phyloP scores from a whole-genome alignment of 2,113 vertebrate genomes.

The Coptodon bakossiorum region DNA sequence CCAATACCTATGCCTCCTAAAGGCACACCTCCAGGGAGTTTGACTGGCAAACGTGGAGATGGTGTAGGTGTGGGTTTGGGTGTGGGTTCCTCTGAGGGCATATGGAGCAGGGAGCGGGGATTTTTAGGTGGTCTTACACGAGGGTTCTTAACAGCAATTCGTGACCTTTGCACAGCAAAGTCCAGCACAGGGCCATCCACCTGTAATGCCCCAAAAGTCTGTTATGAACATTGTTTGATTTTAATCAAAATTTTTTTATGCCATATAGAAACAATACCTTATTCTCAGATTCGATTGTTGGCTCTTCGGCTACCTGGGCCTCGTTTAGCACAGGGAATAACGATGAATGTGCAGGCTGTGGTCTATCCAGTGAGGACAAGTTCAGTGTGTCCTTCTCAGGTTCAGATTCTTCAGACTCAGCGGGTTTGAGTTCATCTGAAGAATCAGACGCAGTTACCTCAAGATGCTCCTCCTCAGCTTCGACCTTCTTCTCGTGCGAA shows the following conservation, averaged over 20 bases:
- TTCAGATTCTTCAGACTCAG: neutral
- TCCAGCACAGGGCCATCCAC: constrained; percentile 44
- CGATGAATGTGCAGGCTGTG: neutral
- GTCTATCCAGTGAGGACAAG: neutral
- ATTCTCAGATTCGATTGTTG: neutral
- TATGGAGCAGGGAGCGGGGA: constrained; percentile 62
- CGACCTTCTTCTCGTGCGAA: neutral
- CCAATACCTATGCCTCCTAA: constrained; percentile 49
- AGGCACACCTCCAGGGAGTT: constrained; percentile 15
- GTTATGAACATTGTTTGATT: neutral
- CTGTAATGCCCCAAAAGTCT: neutral
- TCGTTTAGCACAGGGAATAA: neutral
- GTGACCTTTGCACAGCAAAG: constrained; percentile 61
- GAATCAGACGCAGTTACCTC: neutral
- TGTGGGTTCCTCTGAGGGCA: constrained; percentile 53
- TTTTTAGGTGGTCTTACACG: constrained; percentile 61
- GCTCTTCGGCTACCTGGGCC: neutral
- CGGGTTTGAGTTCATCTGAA: neutral
- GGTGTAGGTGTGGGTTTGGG: constrained; percentile 32
- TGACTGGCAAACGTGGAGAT: neutral
- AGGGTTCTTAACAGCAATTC: constrained; percentile 68
- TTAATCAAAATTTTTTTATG: accelerated
- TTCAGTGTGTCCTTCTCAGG: neutral
- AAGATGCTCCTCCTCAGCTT: neutral
- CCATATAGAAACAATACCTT: constrained; percentile 26